Evolutionary conservation across 2,888 invertebrate genomes (phyloP).

Genomic region (Chymomyza fuscimana): DNA sequence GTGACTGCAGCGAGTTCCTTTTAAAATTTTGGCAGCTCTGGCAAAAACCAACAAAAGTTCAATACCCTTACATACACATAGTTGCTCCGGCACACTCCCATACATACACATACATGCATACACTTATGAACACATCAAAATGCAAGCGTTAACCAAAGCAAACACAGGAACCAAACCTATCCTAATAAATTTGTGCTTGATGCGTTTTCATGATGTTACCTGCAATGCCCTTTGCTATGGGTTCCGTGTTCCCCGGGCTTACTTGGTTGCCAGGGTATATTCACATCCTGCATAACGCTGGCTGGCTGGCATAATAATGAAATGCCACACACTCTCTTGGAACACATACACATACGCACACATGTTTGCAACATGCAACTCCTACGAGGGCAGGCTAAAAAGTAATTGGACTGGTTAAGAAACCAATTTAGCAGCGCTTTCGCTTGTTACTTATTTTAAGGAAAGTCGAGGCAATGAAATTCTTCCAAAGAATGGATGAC

Average conservation of each 20-base stretch:
- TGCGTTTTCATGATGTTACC: slow-evolving; percentile 70
- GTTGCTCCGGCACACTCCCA: slow-evolving; percentile 21
- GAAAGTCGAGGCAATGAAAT: too few relatives aligned
- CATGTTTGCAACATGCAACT: slow-evolving; percentile 20
- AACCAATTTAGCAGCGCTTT: too few relatives aligned
- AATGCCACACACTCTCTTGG: slow-evolving; percentile 44
- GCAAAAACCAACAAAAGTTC: slow-evolving; percentile 6
- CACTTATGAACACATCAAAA: slow-evolving; percentile 63
- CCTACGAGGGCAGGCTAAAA: too few relatives aligned
- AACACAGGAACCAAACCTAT: slow-evolving; percentile 56
- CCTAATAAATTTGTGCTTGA: slow-evolving; percentile 74
- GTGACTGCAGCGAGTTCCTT: slow-evolving; percentile 3
- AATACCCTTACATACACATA: slow-evolving; percentile 8
- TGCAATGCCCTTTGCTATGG: slow-evolving; percentile 39
- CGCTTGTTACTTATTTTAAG: too few relatives aligned
- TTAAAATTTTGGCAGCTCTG: slow-evolving; percentile 13
- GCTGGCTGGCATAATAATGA: slow-evolving; percentile 57
- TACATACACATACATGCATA: slow-evolving; percentile 21
- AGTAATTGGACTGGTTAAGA: too few relatives aligned
- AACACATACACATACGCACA: slow-evolving; percentile 21
- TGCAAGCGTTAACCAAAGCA: slow-evolving; percentile 55
- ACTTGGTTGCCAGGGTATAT: slow-evolving; percentile 19
- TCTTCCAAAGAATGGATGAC: too few relatives aligned
- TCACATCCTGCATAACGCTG: slow-evolving; percentile 37
- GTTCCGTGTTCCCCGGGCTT: not conserved